phyloP scores from a whole-genome alignment of 2,113 vertebrate species.

The Upupa epops region DNA sequence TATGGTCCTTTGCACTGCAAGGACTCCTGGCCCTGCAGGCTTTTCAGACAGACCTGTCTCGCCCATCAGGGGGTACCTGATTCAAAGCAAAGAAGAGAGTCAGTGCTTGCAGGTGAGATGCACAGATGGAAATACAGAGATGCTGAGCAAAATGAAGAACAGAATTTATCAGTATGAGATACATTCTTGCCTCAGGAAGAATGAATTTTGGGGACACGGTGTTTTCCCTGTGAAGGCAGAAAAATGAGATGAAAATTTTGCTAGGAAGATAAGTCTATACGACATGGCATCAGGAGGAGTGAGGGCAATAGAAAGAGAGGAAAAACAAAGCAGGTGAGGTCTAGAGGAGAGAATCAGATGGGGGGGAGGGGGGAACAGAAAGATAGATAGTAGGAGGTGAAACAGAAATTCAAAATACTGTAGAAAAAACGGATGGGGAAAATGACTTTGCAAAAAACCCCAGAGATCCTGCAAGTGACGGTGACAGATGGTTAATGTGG shows the following conservation, averaged over 20 bases:
- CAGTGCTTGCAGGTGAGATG: neutral
- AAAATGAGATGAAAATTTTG: neutral
- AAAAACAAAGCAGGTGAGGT: neutral
- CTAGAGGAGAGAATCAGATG: neutral
- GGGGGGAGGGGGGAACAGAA: neutral
- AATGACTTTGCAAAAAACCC: neutral
- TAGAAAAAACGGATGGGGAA: neutral
- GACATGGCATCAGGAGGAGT: neutral
- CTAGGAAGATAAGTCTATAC: neutral
- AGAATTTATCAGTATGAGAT: neutral
- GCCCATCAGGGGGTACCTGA: neutral
- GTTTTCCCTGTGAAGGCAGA: neutral
- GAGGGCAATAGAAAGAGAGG: neutral
- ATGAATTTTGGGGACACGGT: neutral
- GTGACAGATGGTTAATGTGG: neutral
- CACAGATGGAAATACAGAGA: neutral
- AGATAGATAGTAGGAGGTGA: constrained; percentile 25
- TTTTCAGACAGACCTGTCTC: neutral
- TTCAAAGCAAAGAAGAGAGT: neutral
- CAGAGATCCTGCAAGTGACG: neutral
- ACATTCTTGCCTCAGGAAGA: neutral
- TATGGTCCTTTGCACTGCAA: neutral
- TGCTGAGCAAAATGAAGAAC: constrained; percentile 31
- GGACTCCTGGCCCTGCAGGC: neutral
- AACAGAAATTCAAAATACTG: neutral